Evolutionary conservation across 2,888 invertebrate genomes (phyloP).

Genomic region (Ormia ochracea): DNA sequence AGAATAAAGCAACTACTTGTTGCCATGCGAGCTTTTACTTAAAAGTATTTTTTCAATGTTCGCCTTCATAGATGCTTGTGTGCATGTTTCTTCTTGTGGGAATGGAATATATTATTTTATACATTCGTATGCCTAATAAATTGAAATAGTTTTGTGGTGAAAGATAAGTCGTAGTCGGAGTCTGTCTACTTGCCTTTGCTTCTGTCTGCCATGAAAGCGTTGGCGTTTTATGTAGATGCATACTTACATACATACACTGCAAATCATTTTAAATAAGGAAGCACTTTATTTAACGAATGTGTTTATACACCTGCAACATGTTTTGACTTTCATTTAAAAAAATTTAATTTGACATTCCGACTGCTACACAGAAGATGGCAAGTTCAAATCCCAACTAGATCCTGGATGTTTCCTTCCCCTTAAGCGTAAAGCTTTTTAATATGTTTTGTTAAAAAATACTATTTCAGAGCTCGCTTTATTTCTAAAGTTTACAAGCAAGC

Average conservation of each 20-base stretch:
- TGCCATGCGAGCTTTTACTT: slow-evolving; percentile 45
- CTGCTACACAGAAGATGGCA: no score
- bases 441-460: no score
- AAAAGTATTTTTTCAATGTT: neutral
- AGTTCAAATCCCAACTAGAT: no score
- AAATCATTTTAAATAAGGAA: no score
- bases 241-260: neutral
- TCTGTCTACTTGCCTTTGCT: neutral
- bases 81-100: neutral
- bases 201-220: slow-evolving; percentile 4
- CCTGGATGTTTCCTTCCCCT: no score
- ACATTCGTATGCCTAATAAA: slow-evolving; percentile 42
- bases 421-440: no score
- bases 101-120: neutral
- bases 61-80: neutral
- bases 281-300: no score
- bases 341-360: no score
- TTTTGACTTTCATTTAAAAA: no score
- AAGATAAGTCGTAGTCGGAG: neutral
- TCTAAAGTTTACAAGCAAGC: no score
- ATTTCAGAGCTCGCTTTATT: no score
- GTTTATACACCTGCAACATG: no score
- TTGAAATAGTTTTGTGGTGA: neutral
- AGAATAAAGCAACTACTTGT: slow-evolving; percentile 43
- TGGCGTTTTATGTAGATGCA: neutral